Evolutionary conservation across 1,140 invertebrate species (phyloP).

Genomic region (Neodiprion lecontei): DNA sequence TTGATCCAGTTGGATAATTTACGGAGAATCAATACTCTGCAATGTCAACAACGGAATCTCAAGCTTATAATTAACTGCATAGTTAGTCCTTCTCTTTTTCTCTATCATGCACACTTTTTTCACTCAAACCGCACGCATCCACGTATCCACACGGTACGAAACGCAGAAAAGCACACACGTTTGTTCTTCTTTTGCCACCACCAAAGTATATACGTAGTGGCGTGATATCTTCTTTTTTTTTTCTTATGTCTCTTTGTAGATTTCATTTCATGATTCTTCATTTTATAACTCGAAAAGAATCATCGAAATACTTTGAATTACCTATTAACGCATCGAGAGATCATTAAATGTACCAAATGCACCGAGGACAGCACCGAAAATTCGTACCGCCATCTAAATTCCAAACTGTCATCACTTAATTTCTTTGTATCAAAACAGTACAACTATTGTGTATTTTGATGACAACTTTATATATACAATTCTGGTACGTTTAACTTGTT

Average conservation of each 20-base stretch:
- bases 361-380: not conserved
- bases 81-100: not conserved
- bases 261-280: too few relatives aligned
- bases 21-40: not conserved
- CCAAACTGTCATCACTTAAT: not conserved
- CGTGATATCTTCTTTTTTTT: not conserved
- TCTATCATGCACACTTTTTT: not conserved
- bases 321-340: not conserved
- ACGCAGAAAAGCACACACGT: too few relatives aligned
- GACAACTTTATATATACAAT: too few relatives aligned
- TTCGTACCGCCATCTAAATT: not conserved
- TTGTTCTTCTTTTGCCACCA: too few relatives aligned
- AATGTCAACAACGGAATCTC: not conserved
- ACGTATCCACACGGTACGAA: not conserved
- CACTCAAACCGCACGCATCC: not conserved
- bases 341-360: not conserved
- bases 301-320: too few relatives aligned
- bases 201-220: too few relatives aligned
- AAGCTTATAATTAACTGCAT: not conserved
- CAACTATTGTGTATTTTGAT: too few relatives aligned
- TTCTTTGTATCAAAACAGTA: too few relatives aligned
- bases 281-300: too few relatives aligned
- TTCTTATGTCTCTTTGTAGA: not conserved
- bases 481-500: conserved; percentile 16
- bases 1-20: not conserved